phyloP scores from a whole-genome alignment of 2,888 invertebrate species.

The Acanthoscelides obtectus region DNA sequence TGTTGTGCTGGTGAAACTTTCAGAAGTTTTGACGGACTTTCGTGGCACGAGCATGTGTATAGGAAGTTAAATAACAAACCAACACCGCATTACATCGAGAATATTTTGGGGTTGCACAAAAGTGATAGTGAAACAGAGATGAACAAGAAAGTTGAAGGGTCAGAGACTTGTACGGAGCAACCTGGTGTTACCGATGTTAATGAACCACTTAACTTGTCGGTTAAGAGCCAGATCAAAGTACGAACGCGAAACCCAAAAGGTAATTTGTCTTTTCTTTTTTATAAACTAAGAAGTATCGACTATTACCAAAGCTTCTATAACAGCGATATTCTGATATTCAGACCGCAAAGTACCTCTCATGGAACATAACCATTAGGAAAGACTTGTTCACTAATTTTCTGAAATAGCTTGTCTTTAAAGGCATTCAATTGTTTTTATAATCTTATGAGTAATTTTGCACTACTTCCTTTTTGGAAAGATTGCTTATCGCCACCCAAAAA shows the following conservation, averaged over 20 bases:
- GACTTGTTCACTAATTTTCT: no score
- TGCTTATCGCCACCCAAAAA: no score
- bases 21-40: slow-evolving; percentile 26
- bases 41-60: slow-evolving; percentile 91
- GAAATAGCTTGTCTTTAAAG: no score
- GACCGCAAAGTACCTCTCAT: no score
- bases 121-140: slow-evolving; percentile 13
- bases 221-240: slow-evolving; percentile 39
- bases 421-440: no score
- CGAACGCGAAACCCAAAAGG: slow-evolving; percentile 41
- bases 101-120: slow-evolving; percentile 65
- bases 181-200: slow-evolving; percentile 33
- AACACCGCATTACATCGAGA: slow-evolving; percentile 83
- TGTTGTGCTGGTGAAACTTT: neutral
- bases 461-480: no score
- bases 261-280: no score
- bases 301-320: no score
- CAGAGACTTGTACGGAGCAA: slow-evolving; percentile 15
- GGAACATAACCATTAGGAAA: no score
- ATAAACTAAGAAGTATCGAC: no score
- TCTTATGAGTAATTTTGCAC: no score
- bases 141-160: slow-evolving; percentile 6
- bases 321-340: no score
- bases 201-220: slow-evolving; percentile 45
- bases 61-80: slow-evolving; percentile 75